Evolutionary conservation across 1,140 invertebrate genomes (phyloP).

Genomic region (Drosophila kanapiae): DNA sequence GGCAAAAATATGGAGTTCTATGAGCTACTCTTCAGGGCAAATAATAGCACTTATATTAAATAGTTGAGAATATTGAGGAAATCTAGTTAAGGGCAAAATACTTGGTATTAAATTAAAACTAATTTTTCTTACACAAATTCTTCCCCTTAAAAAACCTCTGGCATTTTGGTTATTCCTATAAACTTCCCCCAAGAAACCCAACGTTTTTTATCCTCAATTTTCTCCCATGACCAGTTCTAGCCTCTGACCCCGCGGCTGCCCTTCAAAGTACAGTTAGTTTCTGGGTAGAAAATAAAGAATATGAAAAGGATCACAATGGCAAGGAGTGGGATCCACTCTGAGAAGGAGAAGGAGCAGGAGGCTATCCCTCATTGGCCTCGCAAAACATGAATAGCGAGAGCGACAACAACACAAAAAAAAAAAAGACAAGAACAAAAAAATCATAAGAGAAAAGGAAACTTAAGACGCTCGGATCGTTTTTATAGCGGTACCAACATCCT

Average conservation of each 20-base stretch:
- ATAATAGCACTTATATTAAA: background rate
- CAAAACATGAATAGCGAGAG: conserved; percentile 12
- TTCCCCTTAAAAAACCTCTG: too few relatives aligned
- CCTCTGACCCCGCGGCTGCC: conserved; percentile 28
- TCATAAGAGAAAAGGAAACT: conserved; percentile 62
- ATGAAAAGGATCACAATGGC: conserved; percentile 11
- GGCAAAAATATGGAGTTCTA: background rate
- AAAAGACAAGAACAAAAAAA: conserved; percentile 4
- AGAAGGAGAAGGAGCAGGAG: background rate
- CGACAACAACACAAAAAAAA: conserved; percentile 3
- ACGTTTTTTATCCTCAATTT: background rate
- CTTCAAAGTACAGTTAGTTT: conserved; percentile 36
- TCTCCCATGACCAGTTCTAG: conserved; percentile 33
- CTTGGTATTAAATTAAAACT: too few relatives aligned
- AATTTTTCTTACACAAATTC: too few relatives aligned
- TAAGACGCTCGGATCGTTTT: conserved; percentile 75
- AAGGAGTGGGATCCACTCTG: conserved; percentile 51
- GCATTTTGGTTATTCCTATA: too few relatives aligned
- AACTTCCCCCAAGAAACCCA: background rate
- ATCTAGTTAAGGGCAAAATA: too few relatives aligned
- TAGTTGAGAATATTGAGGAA: background rate
- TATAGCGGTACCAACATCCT: conserved; percentile 82
- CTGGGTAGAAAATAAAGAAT: background rate
- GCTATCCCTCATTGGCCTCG: conserved; percentile 49
- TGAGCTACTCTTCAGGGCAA: background rate